phyloP scores from a whole-genome alignment of 2,797 vertebrate genomes.

The Danio choprae region DNA sequence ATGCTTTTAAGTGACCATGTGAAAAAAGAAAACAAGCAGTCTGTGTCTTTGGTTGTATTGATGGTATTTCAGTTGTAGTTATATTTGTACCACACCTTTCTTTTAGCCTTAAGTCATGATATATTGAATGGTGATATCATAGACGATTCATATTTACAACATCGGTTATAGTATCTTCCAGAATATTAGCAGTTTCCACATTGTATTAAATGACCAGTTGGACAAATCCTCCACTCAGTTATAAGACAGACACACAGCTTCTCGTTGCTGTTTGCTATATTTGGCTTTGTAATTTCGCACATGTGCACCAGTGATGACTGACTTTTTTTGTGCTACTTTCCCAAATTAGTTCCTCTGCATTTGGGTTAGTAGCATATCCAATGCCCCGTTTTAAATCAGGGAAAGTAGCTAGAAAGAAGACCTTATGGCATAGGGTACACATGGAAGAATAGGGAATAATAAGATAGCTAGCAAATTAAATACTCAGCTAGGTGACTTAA shows the following conservation, averaged over 20 bases:
- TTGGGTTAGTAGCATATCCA: constrained; percentile 48
- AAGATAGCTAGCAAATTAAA: constrained; percentile 45
- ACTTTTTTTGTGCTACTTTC: constrained; percentile 58
- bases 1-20: constrained; percentile 24
- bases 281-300: constrained; percentile 41
- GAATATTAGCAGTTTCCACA: background rate
- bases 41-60: constrained; percentile 64
- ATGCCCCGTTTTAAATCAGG: constrained; percentile 44
- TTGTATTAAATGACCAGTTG: background rate
- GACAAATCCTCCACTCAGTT: constrained; percentile 12
- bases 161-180: constrained; percentile 11
- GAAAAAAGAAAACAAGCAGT: constrained; percentile 43
- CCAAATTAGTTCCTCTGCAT: constrained; percentile 51
- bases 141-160: constrained; percentile 31
- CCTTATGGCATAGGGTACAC: constrained; percentile 42
- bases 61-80: constrained; percentile 17
- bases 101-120: background rate
- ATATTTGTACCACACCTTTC: background rate
- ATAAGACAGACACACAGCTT: constrained; percentile 39
- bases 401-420: constrained; percentile 46
- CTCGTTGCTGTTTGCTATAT: constrained; percentile 43
- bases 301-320: constrained; percentile 36
- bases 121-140: constrained; percentile 11
- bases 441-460: constrained; percentile 30
- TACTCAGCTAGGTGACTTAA: constrained; percentile 34